These are phyloP conservation scores for Noctua janthe DNA, from an alignment of 2,888 invertebrate genomes.

Conservation along the genomic window DNA sequence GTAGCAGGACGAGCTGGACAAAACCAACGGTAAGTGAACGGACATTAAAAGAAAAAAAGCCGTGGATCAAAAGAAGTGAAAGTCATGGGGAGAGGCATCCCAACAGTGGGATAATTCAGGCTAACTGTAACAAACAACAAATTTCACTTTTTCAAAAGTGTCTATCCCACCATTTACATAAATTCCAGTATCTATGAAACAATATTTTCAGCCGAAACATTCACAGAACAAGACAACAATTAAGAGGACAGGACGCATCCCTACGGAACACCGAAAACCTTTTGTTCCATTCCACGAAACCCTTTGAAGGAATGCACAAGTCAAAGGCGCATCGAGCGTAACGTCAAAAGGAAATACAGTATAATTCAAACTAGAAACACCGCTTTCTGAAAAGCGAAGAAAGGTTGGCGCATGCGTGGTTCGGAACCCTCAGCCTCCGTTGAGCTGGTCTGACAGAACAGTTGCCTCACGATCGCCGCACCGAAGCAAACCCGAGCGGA, in stretches of 20 bases:
- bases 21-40: background rate
- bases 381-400: constrained; percentile 58
- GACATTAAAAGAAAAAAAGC: background rate
- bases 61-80: background rate
- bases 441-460: constrained; percentile 64
- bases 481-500: constrained; percentile 59
- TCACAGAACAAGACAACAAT: constrained; percentile 26
- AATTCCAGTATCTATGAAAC: background rate
- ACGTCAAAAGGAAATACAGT: constrained; percentile 75
- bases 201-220: background rate
- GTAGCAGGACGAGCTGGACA: background rate
- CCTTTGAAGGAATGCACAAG: constrained; percentile 72
- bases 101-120: background rate
- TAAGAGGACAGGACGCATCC: constrained; percentile 16
- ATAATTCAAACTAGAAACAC: constrained; percentile 74
- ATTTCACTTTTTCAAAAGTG: background rate
- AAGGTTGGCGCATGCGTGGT: constrained; percentile 75
- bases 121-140: background rate
- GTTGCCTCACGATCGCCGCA: constrained; percentile 70
- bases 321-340: constrained; percentile 72
- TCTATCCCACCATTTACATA: background rate
- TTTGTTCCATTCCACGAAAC: constrained; percentile 52
- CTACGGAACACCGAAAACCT: constrained; percentile 39
- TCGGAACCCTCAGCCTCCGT: constrained; percentile 68
- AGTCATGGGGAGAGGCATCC: background rate